Evolutionary conservation across 2,113 vertebrate species (phyloP).

Genomic region (Bufo gargarizans): DNA sequence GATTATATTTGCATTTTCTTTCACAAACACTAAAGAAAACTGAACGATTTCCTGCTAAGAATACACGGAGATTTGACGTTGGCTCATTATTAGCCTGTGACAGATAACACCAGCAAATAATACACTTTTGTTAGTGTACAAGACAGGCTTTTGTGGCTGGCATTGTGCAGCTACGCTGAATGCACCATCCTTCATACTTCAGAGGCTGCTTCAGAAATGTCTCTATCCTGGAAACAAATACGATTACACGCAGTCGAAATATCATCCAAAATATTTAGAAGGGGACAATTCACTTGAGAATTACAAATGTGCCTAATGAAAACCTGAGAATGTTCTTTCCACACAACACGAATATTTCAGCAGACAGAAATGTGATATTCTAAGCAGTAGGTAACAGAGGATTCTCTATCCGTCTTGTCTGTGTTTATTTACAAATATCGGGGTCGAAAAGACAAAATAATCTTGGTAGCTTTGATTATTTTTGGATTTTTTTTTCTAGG

Average conservation of each 20-base stretch:
- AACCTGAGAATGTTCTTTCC: background rate
- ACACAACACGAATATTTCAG: background rate
- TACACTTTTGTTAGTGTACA: slow-evolving; percentile 50
- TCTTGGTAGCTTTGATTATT: background rate
- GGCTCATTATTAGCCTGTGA: slow-evolving; percentile 34
- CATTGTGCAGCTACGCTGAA: background rate
- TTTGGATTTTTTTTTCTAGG: background rate
- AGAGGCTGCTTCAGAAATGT: slow-evolving; percentile 31
- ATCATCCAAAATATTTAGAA: slow-evolving; percentile 23
- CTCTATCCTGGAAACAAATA: slow-evolving; percentile 24
- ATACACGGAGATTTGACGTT: slow-evolving; percentile 20
- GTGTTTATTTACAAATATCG: background rate
- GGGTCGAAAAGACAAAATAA: background rate
- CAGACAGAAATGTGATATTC: background rate
- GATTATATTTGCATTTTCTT: background rate
- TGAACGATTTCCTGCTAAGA: slow-evolving; percentile 36
- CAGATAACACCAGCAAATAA: slow-evolving; percentile 53
- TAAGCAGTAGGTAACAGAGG: background rate
- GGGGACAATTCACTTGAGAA: background rate
- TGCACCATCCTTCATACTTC: slow-evolving; percentile 28
- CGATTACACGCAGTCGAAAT: slow-evolving; percentile 11
- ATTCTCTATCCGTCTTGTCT: no score
- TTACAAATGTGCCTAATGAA: background rate
- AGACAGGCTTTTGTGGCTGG: slow-evolving; percentile 49
- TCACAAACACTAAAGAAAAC: slow-evolving; percentile 8